Percentiles rank a stretch among this genome's conserved stretches.
Conservation (phyloP, 2,113 vertebrate genomes). For the Orthonyx spaldingii region DNA sequence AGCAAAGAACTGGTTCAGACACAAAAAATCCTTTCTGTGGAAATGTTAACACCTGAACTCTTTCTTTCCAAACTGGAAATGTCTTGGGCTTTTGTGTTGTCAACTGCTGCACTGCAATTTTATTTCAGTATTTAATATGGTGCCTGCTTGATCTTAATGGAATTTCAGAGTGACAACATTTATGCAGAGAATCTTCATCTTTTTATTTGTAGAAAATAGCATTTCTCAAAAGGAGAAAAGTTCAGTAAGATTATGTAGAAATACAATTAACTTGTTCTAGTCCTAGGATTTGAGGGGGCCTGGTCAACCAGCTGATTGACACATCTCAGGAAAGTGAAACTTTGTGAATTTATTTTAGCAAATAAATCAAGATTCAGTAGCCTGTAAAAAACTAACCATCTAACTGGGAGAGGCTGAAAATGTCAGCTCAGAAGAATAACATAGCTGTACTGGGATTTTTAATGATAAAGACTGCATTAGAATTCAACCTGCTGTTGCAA, state of each 20-base stretch:
- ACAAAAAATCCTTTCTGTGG: neutral
- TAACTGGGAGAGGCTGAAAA: neutral
- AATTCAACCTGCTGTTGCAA: neutral
- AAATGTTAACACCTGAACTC: neutral
- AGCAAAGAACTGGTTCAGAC: neutral
- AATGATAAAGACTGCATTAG: neutral
- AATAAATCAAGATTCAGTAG: neutral
- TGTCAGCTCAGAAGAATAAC: neutral
- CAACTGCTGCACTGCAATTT: neutral
- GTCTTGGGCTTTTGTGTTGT: neutral
- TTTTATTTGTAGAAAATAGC: neutral
- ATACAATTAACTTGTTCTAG: neutral
- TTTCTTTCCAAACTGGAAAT: neutral
- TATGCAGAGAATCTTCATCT: neutral
- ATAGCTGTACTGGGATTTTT: neutral
- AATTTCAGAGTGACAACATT: neutral
- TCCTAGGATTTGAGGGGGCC: neutral
- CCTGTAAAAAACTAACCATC: neutral
- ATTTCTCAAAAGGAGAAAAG: neutral
- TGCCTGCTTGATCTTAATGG: neutral
- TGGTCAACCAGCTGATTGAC: neutral
- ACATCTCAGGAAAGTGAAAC: neutral
- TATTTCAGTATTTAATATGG: neutral
- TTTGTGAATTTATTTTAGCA: neutral
- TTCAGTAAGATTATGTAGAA: neutral